Evolutionary conservation across 2,113 vertebrate species (phyloP).

Genomic region (Seriola dumerili): DNA sequence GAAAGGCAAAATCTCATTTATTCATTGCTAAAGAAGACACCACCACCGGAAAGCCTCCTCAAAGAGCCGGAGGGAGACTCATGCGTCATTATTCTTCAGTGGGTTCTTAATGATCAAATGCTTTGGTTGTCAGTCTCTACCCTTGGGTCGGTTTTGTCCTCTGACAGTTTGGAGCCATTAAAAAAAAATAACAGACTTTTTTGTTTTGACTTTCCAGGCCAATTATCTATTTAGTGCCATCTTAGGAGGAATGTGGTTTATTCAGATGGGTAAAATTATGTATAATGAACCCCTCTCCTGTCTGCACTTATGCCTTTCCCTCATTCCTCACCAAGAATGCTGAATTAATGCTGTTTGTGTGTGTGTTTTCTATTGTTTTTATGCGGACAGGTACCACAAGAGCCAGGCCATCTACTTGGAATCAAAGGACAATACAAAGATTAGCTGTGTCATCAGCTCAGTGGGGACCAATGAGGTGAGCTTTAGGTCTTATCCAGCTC

Average conservation of each 20-base stretch:
- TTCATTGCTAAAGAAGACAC: slow-evolving; percentile 25
- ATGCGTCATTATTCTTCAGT: slow-evolving; percentile 50
- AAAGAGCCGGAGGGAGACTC: slow-evolving; percentile 29
- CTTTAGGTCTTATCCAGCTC: background rate
- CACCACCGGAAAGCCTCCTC: slow-evolving; percentile 13
- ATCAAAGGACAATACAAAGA: slow-evolving; percentile 98
- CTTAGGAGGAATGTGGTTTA: slow-evolving; percentile 39
- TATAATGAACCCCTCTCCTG: slow-evolving; percentile 28
- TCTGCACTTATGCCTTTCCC: background rate
- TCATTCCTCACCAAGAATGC: background rate
- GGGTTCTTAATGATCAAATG: slow-evolving; percentile 60
- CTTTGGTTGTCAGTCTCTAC: slow-evolving; percentile 42
- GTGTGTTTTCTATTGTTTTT: background rate
- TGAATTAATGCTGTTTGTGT: slow-evolving; percentile 11
- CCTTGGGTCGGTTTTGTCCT: slow-evolving; percentile 38
- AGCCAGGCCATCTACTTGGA: slow-evolving; percentile 98
- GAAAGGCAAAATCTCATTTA: slow-evolving; percentile 57
- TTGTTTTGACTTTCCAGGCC: slow-evolving; percentile 59
- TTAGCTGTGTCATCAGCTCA: slow-evolving; percentile 99
- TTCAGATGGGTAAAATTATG: slow-evolving; percentile 40
- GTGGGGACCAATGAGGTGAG: slow-evolving; percentile 97
- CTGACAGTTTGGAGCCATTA: slow-evolving; percentile 56
- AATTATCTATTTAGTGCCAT: slow-evolving; percentile 61
- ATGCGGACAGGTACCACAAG: slow-evolving; percentile 93
- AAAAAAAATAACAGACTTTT: slow-evolving; percentile 33